A percentile compares a stretch with the other conserved stretches of the same genome.
Evolutionary conservation across 2,888 invertebrate species (phyloP).

Genomic region (Pyrgus malvae): DNA sequence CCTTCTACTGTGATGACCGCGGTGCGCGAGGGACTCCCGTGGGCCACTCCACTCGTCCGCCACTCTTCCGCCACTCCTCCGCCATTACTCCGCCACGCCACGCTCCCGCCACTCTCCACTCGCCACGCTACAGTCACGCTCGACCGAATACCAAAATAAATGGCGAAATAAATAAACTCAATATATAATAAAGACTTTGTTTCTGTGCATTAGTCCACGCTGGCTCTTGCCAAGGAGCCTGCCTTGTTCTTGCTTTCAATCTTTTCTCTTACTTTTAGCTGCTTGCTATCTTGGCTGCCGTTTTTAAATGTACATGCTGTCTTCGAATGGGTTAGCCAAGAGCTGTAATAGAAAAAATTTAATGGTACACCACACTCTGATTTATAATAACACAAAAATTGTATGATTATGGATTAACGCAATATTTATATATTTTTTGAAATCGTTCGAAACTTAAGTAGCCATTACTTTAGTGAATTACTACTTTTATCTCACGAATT

Average conservation of each 20-base stretch:
- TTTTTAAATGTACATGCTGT: conserved; percentile 58
- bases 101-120: not conserved
- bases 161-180: conserved; percentile 57
- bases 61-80: not conserved
- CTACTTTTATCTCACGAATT: no score
- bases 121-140: conserved; percentile 44
- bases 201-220: conserved; percentile 67
- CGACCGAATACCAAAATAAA: conserved; percentile 53
- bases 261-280: conserved; percentile 38
- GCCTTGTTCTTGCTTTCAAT: not conserved
- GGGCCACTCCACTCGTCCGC: conserved; percentile 37
- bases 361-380: no score
- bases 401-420: no score
- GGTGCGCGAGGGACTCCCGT: conserved; percentile 16
- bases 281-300: conserved; percentile 56
- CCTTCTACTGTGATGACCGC: conserved; percentile 38
- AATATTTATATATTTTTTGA: no score
- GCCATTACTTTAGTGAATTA: no score
- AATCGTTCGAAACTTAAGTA: no score
- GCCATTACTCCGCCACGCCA: not conserved
- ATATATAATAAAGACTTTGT: conserved; percentile 59
- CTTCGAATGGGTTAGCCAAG: conserved; percentile 58
- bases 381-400: no score
- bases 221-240: conserved; percentile 43
- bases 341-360: conserved; percentile 47